Base-by-base conservation (phyloP, 2,113 vertebrate species). In the Semnornis frantzii region DNA sequence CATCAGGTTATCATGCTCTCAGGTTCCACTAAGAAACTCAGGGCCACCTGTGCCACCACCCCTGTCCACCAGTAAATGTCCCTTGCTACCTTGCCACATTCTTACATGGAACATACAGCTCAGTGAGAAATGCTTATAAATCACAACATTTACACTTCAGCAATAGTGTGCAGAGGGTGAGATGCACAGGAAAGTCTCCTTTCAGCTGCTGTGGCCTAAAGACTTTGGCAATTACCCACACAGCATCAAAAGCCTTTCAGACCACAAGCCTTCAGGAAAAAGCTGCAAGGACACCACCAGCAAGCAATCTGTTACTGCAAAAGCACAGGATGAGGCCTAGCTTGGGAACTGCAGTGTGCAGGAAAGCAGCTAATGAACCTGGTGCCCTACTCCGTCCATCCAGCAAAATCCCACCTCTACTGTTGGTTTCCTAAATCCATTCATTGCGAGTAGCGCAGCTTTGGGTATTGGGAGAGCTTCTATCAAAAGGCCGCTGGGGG, bases 141-240 rank as follows among this genome's bases (percentile, higher is more conserved):
- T 25, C 39, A 69, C 25, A 25, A 33, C 64, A 78, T 5, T 14
- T 37, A 52, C 27, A 34, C 52, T 72, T 34, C 68, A 42, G 44
- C 2, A 0, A 42, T 1, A 54, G 28, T 8, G 19, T 27, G 13
- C 0, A 0, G 46, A 77, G 1, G 0, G 9, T 55, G 64, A 6
- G 15, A 79, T 30, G 50, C n/a, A 88, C 5, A 48, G 8, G n/a
- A 33, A 94, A 24, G 48, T 6, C 57, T 59, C 72, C 46, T 66
- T 73, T 52, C 0, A 1, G 48, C 28, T 63, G 52, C 58, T 1
- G 5, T 11, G 33, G 10, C 28, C 78, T 66, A 50, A 70, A 46
- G 64, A 63, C 57, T 24, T 63, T 46, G 16, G 76, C 19, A 59
- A 48, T 60, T 8, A 77, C 42, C 23, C 12, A 33, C 6, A 1